Base-by-base conservation (phyloP, 2,797 vertebrate species). In the Petrocephalus sullivani region DNA sequence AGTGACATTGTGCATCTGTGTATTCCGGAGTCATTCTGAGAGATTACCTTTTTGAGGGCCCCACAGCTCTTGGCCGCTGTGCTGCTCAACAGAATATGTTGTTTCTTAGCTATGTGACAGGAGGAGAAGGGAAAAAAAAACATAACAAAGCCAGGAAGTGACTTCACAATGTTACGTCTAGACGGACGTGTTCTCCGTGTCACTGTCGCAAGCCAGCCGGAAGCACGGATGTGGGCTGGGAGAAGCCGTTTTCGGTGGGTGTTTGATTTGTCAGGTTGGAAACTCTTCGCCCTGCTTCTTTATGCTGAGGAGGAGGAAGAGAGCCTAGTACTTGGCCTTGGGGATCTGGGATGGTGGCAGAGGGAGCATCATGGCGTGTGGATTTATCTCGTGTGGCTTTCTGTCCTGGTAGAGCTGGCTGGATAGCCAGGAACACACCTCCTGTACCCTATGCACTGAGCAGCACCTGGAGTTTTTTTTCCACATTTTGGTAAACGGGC, bases 161-260 rank as follows among this genome's bases (percentile, higher is more conserved):
- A 8, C 85, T 41, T 84, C 71, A 71, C 41, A 6, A 75, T 67
- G 64, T 86, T 8, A 90, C 14, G 86, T 91, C 91, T 91, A 87
- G 89, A n/a, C 19, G 54, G 12, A 33, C 89, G 37, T 46, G 71
- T 78, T 46, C 37, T 46, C 64, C 12, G 10, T 67, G 64, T 67
- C 64, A 67, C 64, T 67, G 64, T 33, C 23, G 64, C 71, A 46
- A 41, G 33, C 33, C 16, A 4, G 67, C 12, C 5, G 67, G 53
- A 7, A 12, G 14, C 5, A 46, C 2, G 4, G 41, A 78, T 16
- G 37, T 78, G 71, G 37, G 37, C 71, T 78, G 71, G 33, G 37
- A 46, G 37, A n/a, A 78, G 49, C 49, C 14, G 10, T 84, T 28
- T 28, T 84, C 82, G 0, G 46, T 54, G 53, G n/a, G 21, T 84